Evolutionary conservation across 1,140 invertebrate genomes (phyloP), one percentile per base, ranked within the genome.

Genomic region (Scaptodrosophila lebanonensis): DNA sequence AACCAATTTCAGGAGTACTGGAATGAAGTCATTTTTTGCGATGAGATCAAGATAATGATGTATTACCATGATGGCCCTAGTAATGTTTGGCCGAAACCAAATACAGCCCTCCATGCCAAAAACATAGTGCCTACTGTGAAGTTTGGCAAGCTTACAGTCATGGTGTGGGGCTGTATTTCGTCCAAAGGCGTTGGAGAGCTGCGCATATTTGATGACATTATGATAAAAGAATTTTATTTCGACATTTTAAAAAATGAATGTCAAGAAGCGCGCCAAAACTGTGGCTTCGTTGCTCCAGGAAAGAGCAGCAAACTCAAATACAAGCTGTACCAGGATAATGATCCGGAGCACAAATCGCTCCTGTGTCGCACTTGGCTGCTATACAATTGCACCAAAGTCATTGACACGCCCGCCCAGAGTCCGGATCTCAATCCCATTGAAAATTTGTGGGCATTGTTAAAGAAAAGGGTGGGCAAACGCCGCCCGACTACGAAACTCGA

Each of bases 341-440:
- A n/a, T n/a, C n/a, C n/a, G n/a, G n/a, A n/a, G n/a, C n/a, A n/a
- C n/a, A n/a, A n/a, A n/a, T n/a, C n/a, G n/a, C n/a, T n/a, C n/a
- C n/a, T n/a, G n/a, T n/a, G n/a, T n/a, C n/a, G n/a, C n/a, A n/a
- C n/a, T n/a, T n/a, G n/a, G n/a, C n/a, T n/a, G n/a, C n/a, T n/a
- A n/a, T n/a, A n/a, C n/a, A n/a, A n/a, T n/a, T n/a, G n/a, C n/a
- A n/a, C n/a, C n/a, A n/a, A n/a, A n/a, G n/a, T n/a, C n/a, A n/a
- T n/a, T n/a, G n/a, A n/a, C 25, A 53, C 50, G n/a, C 38, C 30
- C 5, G 50, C 27, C 5, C 50, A 53, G 30, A 43, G 38, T 38
- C 25, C 50, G 3, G 50, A 38, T 18, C 22, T 53, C 15, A 53
- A 43, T 25, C 29, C 50, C n/a, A 36, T 20, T 1, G 42, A 48